A percentile compares a stretch with the other conserved stretches of the same genome.
Conservation (phyloP, 2,888 invertebrate species). For the Nomada goodeniana region DNA sequence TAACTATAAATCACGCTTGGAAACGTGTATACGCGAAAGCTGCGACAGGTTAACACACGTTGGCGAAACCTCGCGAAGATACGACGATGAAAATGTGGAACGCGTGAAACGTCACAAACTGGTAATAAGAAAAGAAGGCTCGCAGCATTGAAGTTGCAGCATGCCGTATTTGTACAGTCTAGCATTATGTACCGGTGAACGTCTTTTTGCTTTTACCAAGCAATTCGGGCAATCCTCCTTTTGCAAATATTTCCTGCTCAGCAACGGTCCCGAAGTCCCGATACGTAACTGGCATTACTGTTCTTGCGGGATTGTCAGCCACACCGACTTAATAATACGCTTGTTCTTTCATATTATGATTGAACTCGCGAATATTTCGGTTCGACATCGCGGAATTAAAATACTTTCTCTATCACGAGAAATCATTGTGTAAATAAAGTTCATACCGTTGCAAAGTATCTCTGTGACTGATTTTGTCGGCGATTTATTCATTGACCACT, state of each 20-base stretch:
- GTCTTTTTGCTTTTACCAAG: slow-evolving; percentile 16
- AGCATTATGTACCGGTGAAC: slow-evolving; percentile 13
- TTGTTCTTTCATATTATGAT: not conserved
- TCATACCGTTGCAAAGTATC: too few relatives aligned
- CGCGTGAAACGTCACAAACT: slow-evolving; percentile 12
- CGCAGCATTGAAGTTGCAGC: not conserved
- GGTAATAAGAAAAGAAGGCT: not conserved
- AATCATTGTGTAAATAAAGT: not conserved
- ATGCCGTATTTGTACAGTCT: not conserved
- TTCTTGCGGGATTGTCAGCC: slow-evolving; percentile 29
- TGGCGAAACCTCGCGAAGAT: not conserved
- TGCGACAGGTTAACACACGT: not conserved
- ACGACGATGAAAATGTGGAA: not conserved
- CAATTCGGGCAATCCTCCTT: slow-evolving; percentile 20
- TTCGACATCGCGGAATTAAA: not conserved
- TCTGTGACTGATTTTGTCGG: too few relatives aligned
- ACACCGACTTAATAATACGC: slow-evolving; percentile 14
- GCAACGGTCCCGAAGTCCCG: slow-evolving; percentile 43
- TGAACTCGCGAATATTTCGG: not conserved
- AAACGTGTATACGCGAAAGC: not conserved
- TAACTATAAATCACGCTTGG: not conserved
- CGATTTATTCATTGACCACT: too few relatives aligned
- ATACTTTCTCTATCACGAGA: not conserved
- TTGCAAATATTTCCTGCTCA: slow-evolving; percentile 30
- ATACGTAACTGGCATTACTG: slow-evolving; percentile 35